A percentile compares a stretch with the other conserved stretches of the same genome.
phyloP scores from a whole-genome alignment of 30 jellyfish, hydroid and myxozoan species.

The Nemopilema nomurai region DNA sequence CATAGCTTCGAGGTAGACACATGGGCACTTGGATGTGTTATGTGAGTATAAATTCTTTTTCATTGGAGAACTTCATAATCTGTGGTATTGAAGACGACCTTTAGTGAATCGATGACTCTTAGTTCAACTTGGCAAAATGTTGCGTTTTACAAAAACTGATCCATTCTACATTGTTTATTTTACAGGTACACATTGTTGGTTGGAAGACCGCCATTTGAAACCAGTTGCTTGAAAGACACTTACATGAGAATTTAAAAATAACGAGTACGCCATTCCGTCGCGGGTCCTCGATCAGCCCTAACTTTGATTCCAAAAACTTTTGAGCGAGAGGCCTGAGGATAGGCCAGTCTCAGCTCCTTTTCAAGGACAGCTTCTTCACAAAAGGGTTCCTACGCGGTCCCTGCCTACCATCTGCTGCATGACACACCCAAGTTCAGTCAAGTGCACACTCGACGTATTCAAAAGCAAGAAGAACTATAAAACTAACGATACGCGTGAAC shows the following conservation, averaged over 20 bases:
- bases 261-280: slow-evolving; percentile 98
- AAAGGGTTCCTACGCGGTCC: slow-evolving; percentile 88
- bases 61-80: background rate
- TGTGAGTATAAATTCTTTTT: slow-evolving; percentile 56
- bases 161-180: background rate
- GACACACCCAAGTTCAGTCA: slow-evolving; percentile 98
- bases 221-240: slow-evolving; percentile 95
- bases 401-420: slow-evolving; percentile 92
- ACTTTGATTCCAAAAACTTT: slow-evolving; percentile 86
- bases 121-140: too few species aligned
- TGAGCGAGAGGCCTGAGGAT: slow-evolving; percentile 94
- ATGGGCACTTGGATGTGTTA: slow-evolving; percentile 99
- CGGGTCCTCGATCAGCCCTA: slow-evolving; percentile 91
- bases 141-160: background rate
- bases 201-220: slow-evolving; percentile 98
- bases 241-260: slow-evolving; percentile 90
- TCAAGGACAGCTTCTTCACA: slow-evolving; percentile 90
- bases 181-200: slow-evolving; percentile 93
- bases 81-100: too few species aligned
- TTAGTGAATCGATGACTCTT: too few species aligned
- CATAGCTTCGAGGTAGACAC: slow-evolving; percentile 97
- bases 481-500: slow-evolving; percentile 30
- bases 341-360: slow-evolving; percentile 85
- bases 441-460: slow-evolving; percentile 51
- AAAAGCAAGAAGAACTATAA: slow-evolving; percentile 15